Percentiles rank a stretch among this genome's conserved stretches.
phyloP scores from a whole-genome alignment of 1,140 invertebrate species.

The Drosophila jambulina region DNA sequence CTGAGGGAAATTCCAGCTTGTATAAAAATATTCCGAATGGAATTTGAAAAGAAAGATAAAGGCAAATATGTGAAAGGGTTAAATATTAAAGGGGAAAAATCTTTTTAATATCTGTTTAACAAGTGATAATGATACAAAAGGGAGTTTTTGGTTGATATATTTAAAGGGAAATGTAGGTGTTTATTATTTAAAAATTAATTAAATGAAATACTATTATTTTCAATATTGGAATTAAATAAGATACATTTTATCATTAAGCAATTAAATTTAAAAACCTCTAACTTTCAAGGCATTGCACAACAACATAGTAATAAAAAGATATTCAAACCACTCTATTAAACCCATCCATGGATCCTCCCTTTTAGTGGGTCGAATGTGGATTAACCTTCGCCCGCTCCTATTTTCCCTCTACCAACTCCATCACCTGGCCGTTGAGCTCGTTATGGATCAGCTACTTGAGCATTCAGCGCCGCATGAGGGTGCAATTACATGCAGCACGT shows the following conservation, averaged over 20 bases:
- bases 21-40: background rate
- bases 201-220: background rate
- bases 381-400: conserved; percentile 13
- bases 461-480: conserved; percentile 53
- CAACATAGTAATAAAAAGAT: too few species aligned
- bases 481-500: conserved; percentile 72
- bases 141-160: background rate
- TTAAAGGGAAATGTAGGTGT: background rate
- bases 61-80: conserved; percentile 1
- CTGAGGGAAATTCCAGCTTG: background rate
- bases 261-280: too few species aligned
- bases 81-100: background rate
- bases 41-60: conserved; percentile 5
- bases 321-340: background rate
- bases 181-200: too few species aligned
- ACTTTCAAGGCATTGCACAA: too few species aligned
- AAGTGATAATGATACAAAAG: background rate
- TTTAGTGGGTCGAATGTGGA: conserved; percentile 28
- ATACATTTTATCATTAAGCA: background rate
- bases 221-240: background rate
- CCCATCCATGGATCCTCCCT: conserved; percentile 1
- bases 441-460: conserved; percentile 54
- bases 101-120: background rate
- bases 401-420: background rate
- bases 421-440: conserved; percentile 40